Evolutionary conservation across 2,888 invertebrate genomes (phyloP).

Genomic region (Andrena dorsata): DNA sequence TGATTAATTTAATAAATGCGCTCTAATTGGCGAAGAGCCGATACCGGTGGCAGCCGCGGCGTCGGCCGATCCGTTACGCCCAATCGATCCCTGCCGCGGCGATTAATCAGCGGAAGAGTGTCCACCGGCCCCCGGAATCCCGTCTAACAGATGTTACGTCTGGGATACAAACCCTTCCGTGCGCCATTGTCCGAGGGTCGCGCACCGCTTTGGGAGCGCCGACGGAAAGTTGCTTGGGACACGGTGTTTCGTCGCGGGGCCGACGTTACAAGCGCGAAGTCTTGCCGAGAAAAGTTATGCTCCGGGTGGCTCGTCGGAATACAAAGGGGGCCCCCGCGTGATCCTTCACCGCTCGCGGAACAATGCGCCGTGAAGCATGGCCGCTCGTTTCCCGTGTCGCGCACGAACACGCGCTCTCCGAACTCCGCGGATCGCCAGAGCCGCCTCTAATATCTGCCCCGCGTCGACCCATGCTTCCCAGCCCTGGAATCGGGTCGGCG

Average conservation of each 20-base stretch:
- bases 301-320: constrained; percentile 71
- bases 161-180: constrained; percentile 45
- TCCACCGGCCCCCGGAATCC: constrained; percentile 40
- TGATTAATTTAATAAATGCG: constrained; percentile 56
- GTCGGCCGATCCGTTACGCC: constrained; percentile 35
- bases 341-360: constrained; percentile 69
- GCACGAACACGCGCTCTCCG: constrained; percentile 56
- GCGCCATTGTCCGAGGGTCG: constrained; percentile 51
- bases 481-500: neutral
- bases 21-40: constrained; percentile 38
- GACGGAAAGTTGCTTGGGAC: constrained; percentile 65
- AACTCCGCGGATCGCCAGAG: constrained; percentile 67
- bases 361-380: constrained; percentile 69
- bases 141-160: constrained; percentile 58
- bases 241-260: constrained; percentile 65
- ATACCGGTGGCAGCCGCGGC: neutral
- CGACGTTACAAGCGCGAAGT: constrained; percentile 68
- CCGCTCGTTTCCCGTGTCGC: constrained; percentile 66
- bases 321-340: constrained; percentile 70
- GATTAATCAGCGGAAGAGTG: constrained; percentile 54
- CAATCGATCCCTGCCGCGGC: constrained; percentile 28
- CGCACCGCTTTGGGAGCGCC: constrained; percentile 52
- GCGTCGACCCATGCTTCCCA: neutral
- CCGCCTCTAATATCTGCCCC: constrained; percentile 61
- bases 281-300: constrained; percentile 71